A percentile compares a stretch with the other conserved stretches of the same genome.
These are phyloP conservation scores for Chymomyza amoena DNA, from an alignment of 2,888 invertebrate species.

Conservation along the genomic window DNA sequence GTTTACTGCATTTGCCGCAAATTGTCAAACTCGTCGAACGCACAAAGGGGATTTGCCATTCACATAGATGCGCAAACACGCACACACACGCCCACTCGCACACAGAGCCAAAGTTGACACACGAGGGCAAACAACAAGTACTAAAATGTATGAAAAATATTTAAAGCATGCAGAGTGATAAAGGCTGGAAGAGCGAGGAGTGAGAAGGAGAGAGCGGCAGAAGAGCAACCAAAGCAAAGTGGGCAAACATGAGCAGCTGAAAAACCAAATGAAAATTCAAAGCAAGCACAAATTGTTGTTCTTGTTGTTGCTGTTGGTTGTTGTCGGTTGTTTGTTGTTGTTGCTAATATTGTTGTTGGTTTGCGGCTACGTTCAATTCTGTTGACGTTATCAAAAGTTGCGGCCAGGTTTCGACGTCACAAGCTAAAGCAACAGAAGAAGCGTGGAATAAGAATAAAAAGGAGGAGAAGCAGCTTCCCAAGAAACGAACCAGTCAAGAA, in stretches of 20 bases:
- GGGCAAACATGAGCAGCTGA: not conserved
- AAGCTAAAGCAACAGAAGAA: constrained; percentile 12
- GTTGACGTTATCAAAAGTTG: constrained; percentile 73
- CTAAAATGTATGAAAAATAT: not conserved
- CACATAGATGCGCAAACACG: not conserved
- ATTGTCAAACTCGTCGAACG: constrained; percentile 63
- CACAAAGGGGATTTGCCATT: constrained; percentile 33
- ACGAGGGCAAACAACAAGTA: not conserved
- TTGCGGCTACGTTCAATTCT: constrained; percentile 51
- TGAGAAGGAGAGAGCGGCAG: not conserved
- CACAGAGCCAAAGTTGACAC: not conserved
- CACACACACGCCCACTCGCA: not conserved
- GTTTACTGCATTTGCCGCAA: constrained; percentile 71
- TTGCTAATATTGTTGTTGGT: constrained; percentile 1
- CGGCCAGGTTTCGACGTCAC: constrained; percentile 26
- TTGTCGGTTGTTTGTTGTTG: constrained; percentile 30
- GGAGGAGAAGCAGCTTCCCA: not conserved
- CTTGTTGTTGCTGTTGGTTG: constrained; percentile 21
- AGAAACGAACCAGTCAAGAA: constrained; percentile 59
- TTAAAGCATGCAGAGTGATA: not conserved
- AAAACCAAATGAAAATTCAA: constrained; percentile 60
- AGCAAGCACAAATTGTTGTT: constrained; percentile 29
- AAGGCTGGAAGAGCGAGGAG: not conserved
- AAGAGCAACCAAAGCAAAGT: not conserved
- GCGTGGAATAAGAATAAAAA: not conserved